Evolutionary conservation across 2,888 invertebrate species (phyloP), one percentile per base, ranked within the genome.

Genomic region (Frankliniella fusca): DNA sequence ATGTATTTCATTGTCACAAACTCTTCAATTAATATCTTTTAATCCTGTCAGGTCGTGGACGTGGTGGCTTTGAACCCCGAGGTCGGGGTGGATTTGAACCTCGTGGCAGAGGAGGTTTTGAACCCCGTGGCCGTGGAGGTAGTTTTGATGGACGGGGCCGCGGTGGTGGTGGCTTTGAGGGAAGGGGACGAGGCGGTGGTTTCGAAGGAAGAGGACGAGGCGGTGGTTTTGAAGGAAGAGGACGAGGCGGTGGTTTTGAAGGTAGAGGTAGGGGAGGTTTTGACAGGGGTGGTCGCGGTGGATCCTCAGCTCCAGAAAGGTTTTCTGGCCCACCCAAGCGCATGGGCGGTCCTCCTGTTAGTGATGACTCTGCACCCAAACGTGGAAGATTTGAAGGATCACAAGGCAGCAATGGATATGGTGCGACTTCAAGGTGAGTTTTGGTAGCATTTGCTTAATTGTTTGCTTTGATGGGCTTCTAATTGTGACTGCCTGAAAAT

Each of bases 291-390:
- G 70, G 70, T 12, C 70, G 70, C 10, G 70, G 70, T 27, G 70
- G 23, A 23, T 76, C 70, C 2, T 76, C 70, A 23, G 70, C 70
- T 76, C 70, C 70, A 61, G 70, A 76, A 23, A 23, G 70, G 10
- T 76, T 76, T 23, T 23, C 23, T 27, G 70, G 70, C 12, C 70
- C 70, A 27, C 70, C 70, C 8, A 76, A 76, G 12, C 70, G 70
- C 70, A 76, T 76, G 70, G 70, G 70, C 12, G 70, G 70, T 12
- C 70, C 70, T 27, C 70, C 70, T 23, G 70, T 76, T 8, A 76
- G 27, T 76, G 70, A 76, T 76, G 70, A 76, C 27, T 76, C 70
- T 23, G 70, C 70, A 76, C 70, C 70, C 27, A 76, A 76, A 27
- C 70, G 70, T 12, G 70, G 70, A 12, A 23, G 70, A 23, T 76